Conservation (phyloP, 2,797 vertebrate species). For the Alca torda region DNA sequence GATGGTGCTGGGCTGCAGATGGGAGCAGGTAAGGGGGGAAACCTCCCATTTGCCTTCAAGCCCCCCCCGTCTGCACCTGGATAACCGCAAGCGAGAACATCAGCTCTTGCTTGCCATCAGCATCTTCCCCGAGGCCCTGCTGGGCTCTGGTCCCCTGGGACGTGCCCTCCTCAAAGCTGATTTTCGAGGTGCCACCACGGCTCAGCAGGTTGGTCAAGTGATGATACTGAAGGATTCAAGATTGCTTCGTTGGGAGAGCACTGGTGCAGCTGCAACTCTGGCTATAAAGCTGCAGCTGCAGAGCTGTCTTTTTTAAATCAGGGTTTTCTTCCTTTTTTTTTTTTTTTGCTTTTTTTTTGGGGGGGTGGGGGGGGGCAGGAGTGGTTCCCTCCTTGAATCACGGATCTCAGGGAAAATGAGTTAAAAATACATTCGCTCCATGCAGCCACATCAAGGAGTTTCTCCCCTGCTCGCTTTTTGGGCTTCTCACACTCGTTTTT, state of each 20-base stretch:
- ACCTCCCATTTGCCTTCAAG: background rate
- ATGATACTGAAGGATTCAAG: background rate
- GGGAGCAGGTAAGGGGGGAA: background rate
- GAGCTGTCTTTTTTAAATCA: background rate
- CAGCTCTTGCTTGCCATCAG: background rate
- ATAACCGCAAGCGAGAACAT: rapidly evolving
- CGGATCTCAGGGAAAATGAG: background rate
- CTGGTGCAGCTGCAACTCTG: background rate
- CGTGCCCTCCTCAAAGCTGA: background rate
- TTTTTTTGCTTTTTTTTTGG: too few species aligned
- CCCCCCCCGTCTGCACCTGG: background rate
- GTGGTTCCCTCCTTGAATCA: background rate
- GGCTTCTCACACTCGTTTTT: background rate
- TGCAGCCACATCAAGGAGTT: background rate
- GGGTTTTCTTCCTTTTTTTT: background rate
- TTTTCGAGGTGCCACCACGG: background rate
- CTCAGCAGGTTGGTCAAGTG: background rate
- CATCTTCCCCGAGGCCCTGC: background rate
- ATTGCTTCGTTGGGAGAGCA: background rate
- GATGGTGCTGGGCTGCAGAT: background rate
- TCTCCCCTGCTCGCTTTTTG: background rate
- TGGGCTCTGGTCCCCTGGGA: background rate
- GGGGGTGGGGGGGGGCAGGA: too few species aligned
- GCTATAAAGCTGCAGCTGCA: background rate
- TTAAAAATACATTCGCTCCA: background rate